These are phyloP conservation scores for Thalpophila matura DNA, from an alignment of 2,888 invertebrate species.

Conservation along the genomic window DNA sequence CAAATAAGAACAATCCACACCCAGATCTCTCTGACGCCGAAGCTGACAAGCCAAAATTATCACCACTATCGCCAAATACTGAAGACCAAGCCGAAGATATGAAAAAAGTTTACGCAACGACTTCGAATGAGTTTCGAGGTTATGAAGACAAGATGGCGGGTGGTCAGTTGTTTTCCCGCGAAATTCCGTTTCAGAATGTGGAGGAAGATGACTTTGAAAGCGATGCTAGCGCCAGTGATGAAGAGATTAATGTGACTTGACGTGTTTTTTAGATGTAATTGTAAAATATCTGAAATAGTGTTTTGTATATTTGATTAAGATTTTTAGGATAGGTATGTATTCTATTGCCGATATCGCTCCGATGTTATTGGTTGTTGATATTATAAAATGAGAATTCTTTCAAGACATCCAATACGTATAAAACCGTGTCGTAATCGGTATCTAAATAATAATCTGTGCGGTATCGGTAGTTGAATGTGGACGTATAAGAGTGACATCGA, in stretches of 20 bases:
- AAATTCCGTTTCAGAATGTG: conserved; percentile 75
- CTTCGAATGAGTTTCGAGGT: conserved; percentile 70
- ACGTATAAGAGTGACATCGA: background rate
- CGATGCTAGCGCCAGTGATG: conserved; percentile 93
- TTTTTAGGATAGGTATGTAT: conserved; percentile 5
- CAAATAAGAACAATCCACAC: conserved; percentile 99
- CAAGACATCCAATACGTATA: no score
- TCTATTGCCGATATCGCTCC: background rate
- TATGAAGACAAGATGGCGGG: conserved; percentile 85
- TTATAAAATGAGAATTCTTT: no score
- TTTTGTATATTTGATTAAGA: conserved; percentile 56
- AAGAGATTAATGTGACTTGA: conserved; percentile 97
- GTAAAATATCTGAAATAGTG: conserved; percentile 43
- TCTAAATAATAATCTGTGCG: background rate
- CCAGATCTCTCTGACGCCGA: conserved; percentile 98
- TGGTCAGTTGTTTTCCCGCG: conserved; percentile 74
- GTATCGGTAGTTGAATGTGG: background rate
- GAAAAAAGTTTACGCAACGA: conserved; percentile 79
- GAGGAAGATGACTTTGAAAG: conserved; percentile 87
- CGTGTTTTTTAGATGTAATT: conserved; percentile 79
- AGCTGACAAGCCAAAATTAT: conserved; percentile 94
- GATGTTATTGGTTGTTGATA: background rate
- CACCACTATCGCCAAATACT: conserved; percentile 89
- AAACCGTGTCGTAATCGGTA: no score
- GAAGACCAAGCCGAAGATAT: conserved; percentile 78